Percentiles rank a stretch among this genome's conserved stretches.
Evolutionary conservation across 2,888 invertebrate species (phyloP).

Genomic region (Hydropsyche betteni): DNA sequence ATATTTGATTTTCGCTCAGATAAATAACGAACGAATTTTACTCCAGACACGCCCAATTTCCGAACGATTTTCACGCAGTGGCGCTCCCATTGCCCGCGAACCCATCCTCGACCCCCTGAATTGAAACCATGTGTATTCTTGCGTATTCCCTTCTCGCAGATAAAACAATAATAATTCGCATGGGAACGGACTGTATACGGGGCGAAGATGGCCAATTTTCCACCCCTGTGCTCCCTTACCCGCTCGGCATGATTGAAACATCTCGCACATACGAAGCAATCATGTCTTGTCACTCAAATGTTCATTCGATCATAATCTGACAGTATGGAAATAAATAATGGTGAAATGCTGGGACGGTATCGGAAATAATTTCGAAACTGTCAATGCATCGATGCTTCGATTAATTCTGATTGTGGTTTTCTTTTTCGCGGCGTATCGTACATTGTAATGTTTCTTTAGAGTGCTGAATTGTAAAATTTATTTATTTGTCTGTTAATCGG

Average conservation of each 20-base stretch:
- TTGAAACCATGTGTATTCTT: constrained; percentile 7
- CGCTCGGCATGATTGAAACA: constrained; percentile 46
- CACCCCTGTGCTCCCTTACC: constrained; percentile 11
- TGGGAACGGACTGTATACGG: not conserved
- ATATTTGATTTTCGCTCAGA: no score
- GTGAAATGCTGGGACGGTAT: no score
- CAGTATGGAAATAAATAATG: constrained; percentile 46
- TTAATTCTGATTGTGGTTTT: no score
- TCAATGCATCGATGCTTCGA: no score
- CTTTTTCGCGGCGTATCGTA: no score
- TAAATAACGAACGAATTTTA: no score
- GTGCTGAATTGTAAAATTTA: no score
- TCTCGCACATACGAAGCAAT: constrained; percentile 49
- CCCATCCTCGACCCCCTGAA: not conserved
- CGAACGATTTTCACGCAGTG: not conserved
- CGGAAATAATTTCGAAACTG: no score
- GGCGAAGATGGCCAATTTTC: not conserved
- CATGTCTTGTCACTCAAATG: constrained; percentile 52
- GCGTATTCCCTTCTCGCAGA: not conserved
- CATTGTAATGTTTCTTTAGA: no score
- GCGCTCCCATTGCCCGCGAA: not conserved
- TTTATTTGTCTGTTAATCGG: no score
- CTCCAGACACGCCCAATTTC: not conserved
- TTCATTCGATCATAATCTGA: constrained; percentile 50
- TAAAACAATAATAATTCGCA: constrained; percentile 15